These are phyloP conservation scores for Pachycephala philippinensis DNA, from an alignment of 2,113 vertebrate genomes.

Conservation along the genomic window DNA sequence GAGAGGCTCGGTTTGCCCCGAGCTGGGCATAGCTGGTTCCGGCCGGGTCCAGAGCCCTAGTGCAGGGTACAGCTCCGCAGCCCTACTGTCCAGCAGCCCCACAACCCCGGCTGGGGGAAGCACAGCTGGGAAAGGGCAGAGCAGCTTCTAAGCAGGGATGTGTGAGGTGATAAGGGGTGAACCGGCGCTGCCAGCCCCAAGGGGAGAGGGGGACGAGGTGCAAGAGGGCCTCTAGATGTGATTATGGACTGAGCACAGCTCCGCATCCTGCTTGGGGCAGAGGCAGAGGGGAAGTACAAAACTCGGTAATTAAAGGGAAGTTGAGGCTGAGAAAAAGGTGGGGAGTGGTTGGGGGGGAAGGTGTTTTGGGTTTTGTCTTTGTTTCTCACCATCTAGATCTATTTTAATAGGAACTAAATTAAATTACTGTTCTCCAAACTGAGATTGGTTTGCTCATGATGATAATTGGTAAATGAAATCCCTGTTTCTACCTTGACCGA, in stretches of 20 bases:
- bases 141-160: not conserved
- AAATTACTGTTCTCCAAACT: not conserved
- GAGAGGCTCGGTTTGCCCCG: rapidly evolving
- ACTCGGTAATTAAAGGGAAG: not conserved
- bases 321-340: not conserved
- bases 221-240: not conserved
- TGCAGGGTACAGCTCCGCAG: not conserved
- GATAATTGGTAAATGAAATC: not conserved
- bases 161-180: not conserved
- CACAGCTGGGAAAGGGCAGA: rapidly evolving
- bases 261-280: rapidly evolving
- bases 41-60: rapidly evolving
- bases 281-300: no score
- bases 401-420: not conserved
- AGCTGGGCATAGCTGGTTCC: rapidly evolving
- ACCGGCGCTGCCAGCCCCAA: rapidly evolving
- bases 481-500: not conserved
- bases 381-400: not conserved
- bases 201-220: not conserved
- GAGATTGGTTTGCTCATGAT: not conserved
- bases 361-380: not conserved
- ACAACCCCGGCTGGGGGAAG: no score
- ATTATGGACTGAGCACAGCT: not conserved
- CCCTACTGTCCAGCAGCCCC: no score
- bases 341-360: not conserved